These are phyloP conservation scores for Brienomyrus longianalis DNA, from an alignment of 2,113 vertebrate species.

Conservation along the genomic window DNA sequence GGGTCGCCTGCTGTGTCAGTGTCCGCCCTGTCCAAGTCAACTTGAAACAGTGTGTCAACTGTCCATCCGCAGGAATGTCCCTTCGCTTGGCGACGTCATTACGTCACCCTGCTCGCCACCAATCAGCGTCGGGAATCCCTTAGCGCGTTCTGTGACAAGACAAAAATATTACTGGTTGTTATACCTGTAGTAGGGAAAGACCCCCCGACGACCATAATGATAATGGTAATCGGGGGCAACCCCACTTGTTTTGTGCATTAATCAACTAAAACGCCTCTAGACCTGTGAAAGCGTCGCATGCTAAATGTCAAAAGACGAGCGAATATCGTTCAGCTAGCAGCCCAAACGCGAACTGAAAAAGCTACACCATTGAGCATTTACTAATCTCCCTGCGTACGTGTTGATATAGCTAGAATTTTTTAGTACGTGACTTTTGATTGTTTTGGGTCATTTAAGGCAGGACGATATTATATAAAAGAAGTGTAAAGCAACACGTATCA, in stretches of 20 bases:
- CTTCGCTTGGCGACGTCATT: conserved; percentile 54
- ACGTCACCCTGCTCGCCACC: conserved; percentile 42
- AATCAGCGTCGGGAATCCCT: conserved; percentile 50
- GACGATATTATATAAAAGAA: not conserved
- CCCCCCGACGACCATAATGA: not conserved
- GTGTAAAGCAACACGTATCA: not conserved
- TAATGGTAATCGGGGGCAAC: not conserved
- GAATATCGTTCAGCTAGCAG: not conserved
- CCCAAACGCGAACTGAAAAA: not conserved
- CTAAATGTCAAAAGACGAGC: not conserved
- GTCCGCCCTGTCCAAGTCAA: conserved; percentile 37
- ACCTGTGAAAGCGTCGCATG: not conserved
- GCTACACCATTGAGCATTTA: not conserved
- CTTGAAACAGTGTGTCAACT: conserved; percentile 57
- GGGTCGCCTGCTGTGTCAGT: conserved; percentile 33
- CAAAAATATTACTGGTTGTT: conserved; percentile 11
- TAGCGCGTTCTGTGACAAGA: conserved; percentile 39
- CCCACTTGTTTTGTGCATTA: not conserved
- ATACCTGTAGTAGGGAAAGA: not conserved
- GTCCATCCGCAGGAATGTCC: conserved; percentile 44
- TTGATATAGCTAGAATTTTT: conserved; percentile 14
- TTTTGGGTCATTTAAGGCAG: not conserved
- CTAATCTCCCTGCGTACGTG: not conserved
- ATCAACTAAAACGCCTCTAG: not conserved
- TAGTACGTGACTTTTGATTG: conserved; percentile 15